These are phyloP conservation scores for Plectus sambesii DNA, from an alignment of 1,140 invertebrate species.

Conservation along the genomic window DNA sequence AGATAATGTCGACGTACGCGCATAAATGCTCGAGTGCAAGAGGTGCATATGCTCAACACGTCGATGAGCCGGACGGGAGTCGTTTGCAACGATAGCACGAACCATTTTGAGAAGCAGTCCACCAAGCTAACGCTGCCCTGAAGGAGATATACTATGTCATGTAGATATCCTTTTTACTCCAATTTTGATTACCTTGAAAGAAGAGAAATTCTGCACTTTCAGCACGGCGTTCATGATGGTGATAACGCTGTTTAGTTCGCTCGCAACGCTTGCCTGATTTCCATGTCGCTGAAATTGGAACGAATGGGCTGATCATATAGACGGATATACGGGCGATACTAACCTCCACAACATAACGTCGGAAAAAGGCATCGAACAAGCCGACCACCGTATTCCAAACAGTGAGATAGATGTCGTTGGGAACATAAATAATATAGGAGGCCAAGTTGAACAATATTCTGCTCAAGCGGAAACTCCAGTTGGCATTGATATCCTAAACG, in stretches of 20 bases:
- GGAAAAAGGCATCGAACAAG: conserved; percentile 71
- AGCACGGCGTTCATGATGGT: conserved; percentile 72
- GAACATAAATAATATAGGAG: conserved; percentile 78
- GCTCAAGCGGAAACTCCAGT: conserved; percentile 16
- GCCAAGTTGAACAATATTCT: conserved; percentile 72
- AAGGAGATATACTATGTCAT: conserved; percentile 12
- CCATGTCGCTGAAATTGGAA: too few relatives aligned
- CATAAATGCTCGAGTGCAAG: conserved; percentile 73
- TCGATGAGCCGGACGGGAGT: conserved; percentile 69
- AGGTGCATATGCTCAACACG: conserved; percentile 73
- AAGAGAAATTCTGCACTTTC: conserved; percentile 60
- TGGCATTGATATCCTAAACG: conserved; percentile 35
- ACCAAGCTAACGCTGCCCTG: conserved; percentile 56
- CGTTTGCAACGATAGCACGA: conserved; percentile 78
- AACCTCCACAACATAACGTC: conserved; percentile 48
- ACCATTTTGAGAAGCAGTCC: conserved; percentile 88
- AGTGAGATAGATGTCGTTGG: conserved; percentile 50
- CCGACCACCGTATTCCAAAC: conserved; percentile 66
- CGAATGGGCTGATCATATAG: conserved; percentile 59
- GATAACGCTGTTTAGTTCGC: conserved; percentile 57
- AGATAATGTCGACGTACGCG: conserved; percentile 50
- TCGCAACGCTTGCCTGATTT: conserved; percentile 16
- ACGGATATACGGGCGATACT: conserved; percentile 59
- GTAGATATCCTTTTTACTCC: background rate
- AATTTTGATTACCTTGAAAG: conserved; percentile 36